Percentiles rank a stretch among this genome's conserved stretches.
Conservation (phyloP, 2,888 invertebrate species). For the Agrotis puta region DNA sequence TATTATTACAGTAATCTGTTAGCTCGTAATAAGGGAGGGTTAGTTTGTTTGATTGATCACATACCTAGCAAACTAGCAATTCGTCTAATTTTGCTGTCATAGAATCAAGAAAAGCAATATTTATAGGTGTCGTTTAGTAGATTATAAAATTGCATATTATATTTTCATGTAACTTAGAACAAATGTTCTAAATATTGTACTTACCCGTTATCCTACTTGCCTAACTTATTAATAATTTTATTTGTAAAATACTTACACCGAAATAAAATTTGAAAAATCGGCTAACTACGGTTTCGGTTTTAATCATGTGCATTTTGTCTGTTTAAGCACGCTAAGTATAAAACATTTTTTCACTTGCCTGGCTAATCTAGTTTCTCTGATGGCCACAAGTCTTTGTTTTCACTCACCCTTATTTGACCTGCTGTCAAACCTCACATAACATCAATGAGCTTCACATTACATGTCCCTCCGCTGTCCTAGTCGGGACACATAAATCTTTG, state of each 20-base stretch:
- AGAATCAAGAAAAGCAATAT: neutral
- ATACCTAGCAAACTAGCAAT: neutral
- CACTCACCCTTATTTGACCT: slow-evolving; percentile 1
- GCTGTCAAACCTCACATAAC: slow-evolving; percentile 18
- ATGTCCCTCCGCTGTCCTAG: slow-evolving; percentile 1
- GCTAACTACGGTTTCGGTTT: too few species aligned
- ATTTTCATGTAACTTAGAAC: too few species aligned
- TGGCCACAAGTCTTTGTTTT: neutral
- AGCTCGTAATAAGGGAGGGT: neutral
- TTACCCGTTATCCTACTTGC: too few species aligned
- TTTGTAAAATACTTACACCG: too few species aligned
- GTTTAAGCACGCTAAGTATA: too few species aligned
- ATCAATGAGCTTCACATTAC: slow-evolving; percentile 26
- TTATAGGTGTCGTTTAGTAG: too few species aligned
- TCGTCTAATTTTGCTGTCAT: neutral
- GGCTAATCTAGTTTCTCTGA: neutral
- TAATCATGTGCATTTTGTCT: too few species aligned
- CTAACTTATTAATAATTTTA: too few species aligned
- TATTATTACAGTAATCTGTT: slow-evolving; percentile 43
- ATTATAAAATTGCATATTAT: too few species aligned
- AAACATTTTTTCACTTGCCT: too few species aligned
- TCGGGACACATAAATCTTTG: slow-evolving; percentile 28
- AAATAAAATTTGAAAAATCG: too few species aligned
- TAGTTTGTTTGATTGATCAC: slow-evolving; percentile 19
- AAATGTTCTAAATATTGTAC: too few species aligned